These are phyloP conservation scores for Peribatodes rhomboidaria DNA, from an alignment of 2,888 invertebrate genomes.

Conservation along the genomic window DNA sequence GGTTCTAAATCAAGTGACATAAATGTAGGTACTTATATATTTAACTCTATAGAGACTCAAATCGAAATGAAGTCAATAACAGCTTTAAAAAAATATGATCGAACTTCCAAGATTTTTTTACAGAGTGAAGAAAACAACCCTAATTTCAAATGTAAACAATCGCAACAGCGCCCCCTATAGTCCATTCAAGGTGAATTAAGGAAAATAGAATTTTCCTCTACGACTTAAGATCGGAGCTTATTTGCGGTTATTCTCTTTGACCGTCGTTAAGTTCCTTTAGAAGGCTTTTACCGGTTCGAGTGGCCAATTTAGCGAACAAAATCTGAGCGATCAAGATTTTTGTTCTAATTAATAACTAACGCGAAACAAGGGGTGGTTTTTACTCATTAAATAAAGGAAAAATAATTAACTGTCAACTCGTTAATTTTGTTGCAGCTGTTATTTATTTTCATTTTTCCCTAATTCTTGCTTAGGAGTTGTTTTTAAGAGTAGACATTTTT, in stretches of 20 bases:
- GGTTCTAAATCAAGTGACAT: no score
- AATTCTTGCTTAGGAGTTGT: conserved; percentile 40
- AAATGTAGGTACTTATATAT: no score
- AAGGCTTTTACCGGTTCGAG: conserved; percentile 85
- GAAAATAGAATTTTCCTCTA: conserved; percentile 82
- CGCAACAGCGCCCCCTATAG: conserved; percentile 72
- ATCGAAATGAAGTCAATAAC: no score
- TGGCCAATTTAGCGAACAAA: conserved; percentile 84
- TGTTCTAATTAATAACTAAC: conserved; percentile 84
- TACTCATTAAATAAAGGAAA: conserved; percentile 72
- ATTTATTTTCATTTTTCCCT: conserved; percentile 33
- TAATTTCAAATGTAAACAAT: conserved; percentile 79
- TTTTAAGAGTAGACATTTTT: conserved; percentile 54
- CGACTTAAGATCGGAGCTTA: conserved; percentile 83
- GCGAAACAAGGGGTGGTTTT: conserved; percentile 69
- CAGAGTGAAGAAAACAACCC: conserved; percentile 58
- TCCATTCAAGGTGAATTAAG: conserved; percentile 83
- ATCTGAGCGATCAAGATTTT: conserved; percentile 85
- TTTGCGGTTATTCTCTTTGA: conserved; percentile 87
- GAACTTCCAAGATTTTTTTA: neutral
- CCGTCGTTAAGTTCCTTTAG: conserved; percentile 85
- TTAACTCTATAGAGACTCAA: no score
- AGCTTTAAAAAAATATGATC: conserved; percentile 34
- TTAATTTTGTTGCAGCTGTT: conserved; percentile 67
- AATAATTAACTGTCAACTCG: conserved; percentile 68